A percentile compares a stretch with the other conserved stretches of the same genome.
phyloP scores from a whole-genome alignment of 2,888 invertebrate genomes.

The Pristionchus exspectatus region DNA sequence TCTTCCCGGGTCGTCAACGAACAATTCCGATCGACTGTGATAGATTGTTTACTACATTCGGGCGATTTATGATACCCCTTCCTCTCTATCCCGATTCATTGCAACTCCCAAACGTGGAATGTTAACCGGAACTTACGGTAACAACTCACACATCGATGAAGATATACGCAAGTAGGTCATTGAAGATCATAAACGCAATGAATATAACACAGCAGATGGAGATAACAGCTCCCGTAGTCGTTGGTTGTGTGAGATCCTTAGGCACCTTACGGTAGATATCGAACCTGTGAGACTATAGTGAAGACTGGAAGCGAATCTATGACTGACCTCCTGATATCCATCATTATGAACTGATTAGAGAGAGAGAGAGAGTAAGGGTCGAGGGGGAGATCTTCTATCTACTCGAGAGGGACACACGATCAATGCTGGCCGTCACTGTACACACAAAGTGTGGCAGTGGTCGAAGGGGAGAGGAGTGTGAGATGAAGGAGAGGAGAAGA shows the following conservation, averaged over 20 bases:
- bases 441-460: slow-evolving; percentile 38
- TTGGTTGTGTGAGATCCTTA: slow-evolving; percentile 84
- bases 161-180: slow-evolving; percentile 69
- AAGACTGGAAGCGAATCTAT: neutral
- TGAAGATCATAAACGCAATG: slow-evolving; percentile 70
- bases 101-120: neutral
- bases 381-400: slow-evolving; percentile 44
- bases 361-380: slow-evolving; percentile 13
- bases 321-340: slow-evolving; percentile 50
- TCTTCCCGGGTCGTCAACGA: slow-evolving; percentile 52
- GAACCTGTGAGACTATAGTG: slow-evolving; percentile 79
- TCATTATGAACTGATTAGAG: slow-evolving; percentile 34
- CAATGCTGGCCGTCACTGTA: slow-evolving; percentile 53
- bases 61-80: slow-evolving; percentile 52
- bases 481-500: neutral
- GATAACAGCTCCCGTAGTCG: slow-evolving; percentile 77
- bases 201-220: slow-evolving; percentile 67
- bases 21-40: slow-evolving; percentile 82
- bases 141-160: slow-evolving; percentile 68
- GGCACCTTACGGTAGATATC: slow-evolving; percentile 84
- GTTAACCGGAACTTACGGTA: neutral
- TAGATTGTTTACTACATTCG: slow-evolving; percentile 48
- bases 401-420: slow-evolving; percentile 37
- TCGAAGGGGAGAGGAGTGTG: slow-evolving; percentile 12
- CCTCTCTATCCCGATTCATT: slow-evolving; percentile 28